Evolutionary conservation across 2,113 vertebrate species (phyloP).

Genomic region (Phalacrocorax pelagicus): DNA sequence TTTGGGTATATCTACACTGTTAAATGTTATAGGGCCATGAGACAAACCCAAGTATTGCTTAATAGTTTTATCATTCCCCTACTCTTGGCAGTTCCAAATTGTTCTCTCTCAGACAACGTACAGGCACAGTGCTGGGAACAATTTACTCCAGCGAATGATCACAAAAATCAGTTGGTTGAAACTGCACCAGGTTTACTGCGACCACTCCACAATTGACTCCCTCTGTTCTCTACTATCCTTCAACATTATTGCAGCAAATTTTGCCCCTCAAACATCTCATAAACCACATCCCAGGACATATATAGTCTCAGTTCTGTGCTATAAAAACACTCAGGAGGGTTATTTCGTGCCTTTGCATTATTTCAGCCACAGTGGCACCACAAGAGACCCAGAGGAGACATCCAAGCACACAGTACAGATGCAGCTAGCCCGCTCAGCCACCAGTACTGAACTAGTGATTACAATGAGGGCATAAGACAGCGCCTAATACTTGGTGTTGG

Average conservation of each 20-base stretch:
- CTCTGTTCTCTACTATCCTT: not conserved
- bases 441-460: not conserved
- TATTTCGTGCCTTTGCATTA: not conserved
- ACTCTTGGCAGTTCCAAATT: not conserved
- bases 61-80: not conserved
- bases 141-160: not conserved
- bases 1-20: not conserved
- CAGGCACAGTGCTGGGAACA: not conserved
- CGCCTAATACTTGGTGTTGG: not conserved
- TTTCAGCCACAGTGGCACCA: not conserved
- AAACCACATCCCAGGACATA: not conserved
- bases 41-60: not conserved
- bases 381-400: not conserved
- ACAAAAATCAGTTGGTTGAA: not conserved
- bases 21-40: not conserved
- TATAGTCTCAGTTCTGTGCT: not conserved
- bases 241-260: not conserved
- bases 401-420: not conserved
- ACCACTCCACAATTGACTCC: rapidly evolving
- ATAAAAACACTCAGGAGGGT: not conserved
- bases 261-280: not conserved
- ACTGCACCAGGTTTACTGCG: not conserved
- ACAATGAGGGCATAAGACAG: not conserved
- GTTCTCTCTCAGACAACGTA: not conserved
- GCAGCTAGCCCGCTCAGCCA: not conserved